A percentile compares a stretch with the other conserved stretches of the same genome.
These are phyloP conservation scores for Hydropsyche tenuis DNA, from an alignment of 1,140 invertebrate genomes.

Conservation along the genomic window DNA sequence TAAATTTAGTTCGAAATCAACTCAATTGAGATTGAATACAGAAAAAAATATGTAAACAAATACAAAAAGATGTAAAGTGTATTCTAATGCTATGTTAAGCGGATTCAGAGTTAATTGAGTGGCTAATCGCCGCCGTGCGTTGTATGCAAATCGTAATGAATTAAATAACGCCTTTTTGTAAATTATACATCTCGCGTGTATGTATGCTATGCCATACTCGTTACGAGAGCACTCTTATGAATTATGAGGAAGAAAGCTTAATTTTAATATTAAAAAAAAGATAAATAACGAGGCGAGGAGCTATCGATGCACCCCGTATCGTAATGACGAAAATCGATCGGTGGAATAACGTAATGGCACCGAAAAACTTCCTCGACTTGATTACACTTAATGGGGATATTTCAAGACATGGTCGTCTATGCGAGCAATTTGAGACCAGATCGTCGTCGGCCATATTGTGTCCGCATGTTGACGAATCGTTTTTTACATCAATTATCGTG, in stretches of 20 bases:
- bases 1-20: no score
- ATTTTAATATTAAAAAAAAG: neutral
- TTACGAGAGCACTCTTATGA: no score
- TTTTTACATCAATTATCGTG: neutral
- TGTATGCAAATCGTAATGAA: slow-evolving; percentile 8
- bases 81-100: neutral
- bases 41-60: slow-evolving; percentile 29
- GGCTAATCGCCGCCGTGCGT: slow-evolving; percentile 4
- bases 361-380: slow-evolving; percentile 44
- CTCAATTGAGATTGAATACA: no score
- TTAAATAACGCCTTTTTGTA: slow-evolving; percentile 5
- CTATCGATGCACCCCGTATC: slow-evolving; percentile 31
- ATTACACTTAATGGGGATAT: slow-evolving; percentile 28
- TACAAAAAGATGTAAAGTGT: neutral
- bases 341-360: slow-evolving; percentile 38
- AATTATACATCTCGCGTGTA: slow-evolving; percentile 11
- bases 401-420: neutral
- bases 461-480: no score
- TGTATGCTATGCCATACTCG: neutral
- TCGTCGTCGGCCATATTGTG: neutral
- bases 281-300: slow-evolving; percentile 7
- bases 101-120: slow-evolving; percentile 19
- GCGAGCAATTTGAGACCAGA: neutral
- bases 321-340: no score
- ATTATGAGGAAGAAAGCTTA: no score